A percentile compares a stretch with the other conserved stretches of the same genome.
Evolutionary conservation across 2,113 vertebrate species (phyloP).

Genomic region (Corydoras sp.): DNA sequence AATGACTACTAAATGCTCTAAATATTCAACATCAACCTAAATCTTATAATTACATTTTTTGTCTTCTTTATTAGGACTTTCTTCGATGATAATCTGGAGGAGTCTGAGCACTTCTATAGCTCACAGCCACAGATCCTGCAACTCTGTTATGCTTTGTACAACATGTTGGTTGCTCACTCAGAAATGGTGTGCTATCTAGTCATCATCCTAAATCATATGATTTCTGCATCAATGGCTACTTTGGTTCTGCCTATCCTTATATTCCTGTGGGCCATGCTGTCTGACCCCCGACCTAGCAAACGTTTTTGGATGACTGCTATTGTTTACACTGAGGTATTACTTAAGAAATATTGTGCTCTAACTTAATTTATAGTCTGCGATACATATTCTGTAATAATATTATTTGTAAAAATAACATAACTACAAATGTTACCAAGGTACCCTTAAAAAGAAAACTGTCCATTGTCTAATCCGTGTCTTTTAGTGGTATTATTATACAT

Average conservation of each 20-base stretch:
- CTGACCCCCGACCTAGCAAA: constrained; percentile 85
- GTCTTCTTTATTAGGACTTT: constrained; percentile 71
- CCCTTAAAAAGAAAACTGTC: too few species aligned
- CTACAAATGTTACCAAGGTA: too few species aligned
- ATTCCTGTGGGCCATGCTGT: constrained; percentile 91
- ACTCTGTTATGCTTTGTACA: constrained; percentile 83
- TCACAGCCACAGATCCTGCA: constrained; percentile 80
- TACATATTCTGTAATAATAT: background rate
- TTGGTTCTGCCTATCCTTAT: constrained; percentile 85
- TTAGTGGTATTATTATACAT: too few species aligned
- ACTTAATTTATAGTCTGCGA: too few species aligned
- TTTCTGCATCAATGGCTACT: constrained; percentile 84
- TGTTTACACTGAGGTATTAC: constrained; percentile 84
- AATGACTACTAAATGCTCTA: too few species aligned
- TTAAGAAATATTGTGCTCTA: too few species aligned
- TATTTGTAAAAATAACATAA: too few species aligned
- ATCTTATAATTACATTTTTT: too few species aligned
- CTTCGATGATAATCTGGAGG: constrained; percentile 77
- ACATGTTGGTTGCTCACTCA: constrained; percentile 82
- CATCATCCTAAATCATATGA: constrained; percentile 90
- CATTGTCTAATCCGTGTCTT: too few species aligned
- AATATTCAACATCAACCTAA: too few species aligned
- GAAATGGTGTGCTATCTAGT: constrained; percentile 91
- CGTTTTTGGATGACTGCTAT: constrained; percentile 96
- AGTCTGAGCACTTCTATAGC: constrained; percentile 79